Percentiles rank a stretch among this genome's conserved stretches.
Evolutionary conservation across 2,888 invertebrate genomes (phyloP).

Genomic region (Synanthedon tipuliformis): DNA sequence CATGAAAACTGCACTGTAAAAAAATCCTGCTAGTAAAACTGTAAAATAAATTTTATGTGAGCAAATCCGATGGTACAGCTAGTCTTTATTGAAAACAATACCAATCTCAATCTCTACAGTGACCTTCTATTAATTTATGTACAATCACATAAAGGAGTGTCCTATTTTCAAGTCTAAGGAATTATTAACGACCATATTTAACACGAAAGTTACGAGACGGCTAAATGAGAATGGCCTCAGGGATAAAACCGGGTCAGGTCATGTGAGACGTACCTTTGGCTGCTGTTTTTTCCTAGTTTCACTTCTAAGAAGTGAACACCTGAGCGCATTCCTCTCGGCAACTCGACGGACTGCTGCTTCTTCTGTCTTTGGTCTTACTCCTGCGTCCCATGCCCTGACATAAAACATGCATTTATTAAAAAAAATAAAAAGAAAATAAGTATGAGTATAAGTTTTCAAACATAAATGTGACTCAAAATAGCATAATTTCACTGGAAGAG

Average conservation of each 20-base stretch:
- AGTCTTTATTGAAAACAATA: no score
- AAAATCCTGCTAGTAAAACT: no score
- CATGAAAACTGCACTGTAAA: no score
- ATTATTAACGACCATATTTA: neutral
- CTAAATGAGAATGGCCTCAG: neutral
- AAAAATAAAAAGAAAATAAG: no score
- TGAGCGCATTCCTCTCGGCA: conserved; percentile 84
- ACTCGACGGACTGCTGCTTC: conserved; percentile 79
- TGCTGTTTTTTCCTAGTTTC: conserved; percentile 68
- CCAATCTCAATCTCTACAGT: no score
- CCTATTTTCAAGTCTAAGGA: neutral
- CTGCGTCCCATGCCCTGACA: conserved; percentile 62
- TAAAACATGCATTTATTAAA: no score
- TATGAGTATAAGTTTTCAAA: no score
- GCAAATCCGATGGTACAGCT: no score
- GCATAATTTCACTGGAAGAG: no score
- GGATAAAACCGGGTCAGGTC: neutral
- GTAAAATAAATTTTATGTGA: no score
- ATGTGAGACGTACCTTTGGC: conserved; percentile 36
- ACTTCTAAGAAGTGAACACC: conserved; percentile 82
- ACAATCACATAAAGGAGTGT: neutral
- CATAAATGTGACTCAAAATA: no score
- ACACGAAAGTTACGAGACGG: neutral
- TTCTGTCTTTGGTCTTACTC: conserved; percentile 66
- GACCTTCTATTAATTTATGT: no score